These are phyloP conservation scores for Sebastes kiyomatsui DNA, from an alignment of 2,797 vertebrate genomes.

Conservation along the genomic window DNA sequence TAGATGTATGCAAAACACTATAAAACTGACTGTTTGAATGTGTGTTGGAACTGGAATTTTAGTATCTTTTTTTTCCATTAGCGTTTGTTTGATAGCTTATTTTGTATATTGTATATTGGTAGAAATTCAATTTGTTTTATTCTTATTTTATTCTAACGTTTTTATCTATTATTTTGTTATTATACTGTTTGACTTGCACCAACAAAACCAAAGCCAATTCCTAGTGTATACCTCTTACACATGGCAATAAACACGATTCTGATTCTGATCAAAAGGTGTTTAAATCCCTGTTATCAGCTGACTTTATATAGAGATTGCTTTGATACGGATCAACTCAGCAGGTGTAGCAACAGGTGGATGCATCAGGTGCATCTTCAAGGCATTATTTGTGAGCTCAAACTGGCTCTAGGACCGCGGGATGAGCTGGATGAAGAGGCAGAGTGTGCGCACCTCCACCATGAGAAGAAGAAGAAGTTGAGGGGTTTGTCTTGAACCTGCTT, in stretches of 20 bases:
- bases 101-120: too few relatives aligned
- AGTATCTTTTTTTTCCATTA: too few relatives aligned
- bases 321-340: not conserved
- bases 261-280: not conserved
- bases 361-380: not conserved
- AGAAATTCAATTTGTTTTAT: too few relatives aligned
- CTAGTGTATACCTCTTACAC: too few relatives aligned
- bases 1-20: not conserved
- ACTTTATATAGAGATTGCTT: not conserved
- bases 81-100: not conserved
- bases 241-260: too few relatives aligned
- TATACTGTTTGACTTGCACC: too few relatives aligned
- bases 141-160: too few relatives aligned
- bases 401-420: conserved; percentile 69
- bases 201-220: too few relatives aligned
- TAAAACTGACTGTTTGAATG: not conserved
- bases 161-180: too few relatives aligned
- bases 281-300: not conserved
- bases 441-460: conserved; percentile 33
- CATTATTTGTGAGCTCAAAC: not conserved
- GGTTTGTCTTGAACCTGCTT: conserved; percentile 34
- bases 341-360: conserved; percentile 27
- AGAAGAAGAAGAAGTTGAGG: conserved; percentile 23
- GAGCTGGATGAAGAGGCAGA: conserved; percentile 26
- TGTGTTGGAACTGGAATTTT: not conserved